Evolutionary conservation across 2,797 vertebrate species (phyloP).

Genomic region (Sebastes steindachneri): DNA sequence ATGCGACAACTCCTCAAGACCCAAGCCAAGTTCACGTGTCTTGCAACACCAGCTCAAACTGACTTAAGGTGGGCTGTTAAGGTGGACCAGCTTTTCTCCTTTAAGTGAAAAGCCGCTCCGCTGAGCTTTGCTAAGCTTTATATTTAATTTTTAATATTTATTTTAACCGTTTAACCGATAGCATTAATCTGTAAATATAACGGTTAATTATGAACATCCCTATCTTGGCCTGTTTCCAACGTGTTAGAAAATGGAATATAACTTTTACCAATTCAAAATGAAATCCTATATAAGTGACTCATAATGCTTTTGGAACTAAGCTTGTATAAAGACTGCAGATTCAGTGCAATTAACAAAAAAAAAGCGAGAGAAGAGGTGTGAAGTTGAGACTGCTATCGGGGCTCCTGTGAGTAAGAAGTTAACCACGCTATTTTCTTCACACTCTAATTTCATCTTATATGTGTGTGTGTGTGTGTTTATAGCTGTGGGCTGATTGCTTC

Average conservation of each 20-base stretch:
- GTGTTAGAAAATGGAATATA: conserved; percentile 5
- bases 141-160: no score
- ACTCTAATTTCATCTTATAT: background rate
- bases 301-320: background rate
- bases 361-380: background rate
- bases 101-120: no score
- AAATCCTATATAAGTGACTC: background rate
- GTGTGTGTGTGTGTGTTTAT: conserved; percentile 13
- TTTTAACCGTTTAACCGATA: no score
- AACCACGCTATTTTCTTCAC: background rate
- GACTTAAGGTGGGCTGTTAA: no score
- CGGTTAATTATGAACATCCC: no score
- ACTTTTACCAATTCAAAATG: conserved; percentile 5
- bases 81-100: no score
- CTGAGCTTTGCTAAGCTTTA: no score
- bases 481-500: conserved; percentile 2
- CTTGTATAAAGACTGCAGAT: background rate
- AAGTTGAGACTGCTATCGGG: background rate
- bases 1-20: no score
- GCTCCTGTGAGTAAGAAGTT: background rate
- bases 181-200: no score
- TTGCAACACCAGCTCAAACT: no score
- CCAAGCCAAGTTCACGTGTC: no score
- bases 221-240: conserved; percentile 1
- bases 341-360: background rate